These are phyloP conservation scores for Drosophila prostipennis DNA, from an alignment of 2,888 invertebrate species.

Conservation along the genomic window DNA sequence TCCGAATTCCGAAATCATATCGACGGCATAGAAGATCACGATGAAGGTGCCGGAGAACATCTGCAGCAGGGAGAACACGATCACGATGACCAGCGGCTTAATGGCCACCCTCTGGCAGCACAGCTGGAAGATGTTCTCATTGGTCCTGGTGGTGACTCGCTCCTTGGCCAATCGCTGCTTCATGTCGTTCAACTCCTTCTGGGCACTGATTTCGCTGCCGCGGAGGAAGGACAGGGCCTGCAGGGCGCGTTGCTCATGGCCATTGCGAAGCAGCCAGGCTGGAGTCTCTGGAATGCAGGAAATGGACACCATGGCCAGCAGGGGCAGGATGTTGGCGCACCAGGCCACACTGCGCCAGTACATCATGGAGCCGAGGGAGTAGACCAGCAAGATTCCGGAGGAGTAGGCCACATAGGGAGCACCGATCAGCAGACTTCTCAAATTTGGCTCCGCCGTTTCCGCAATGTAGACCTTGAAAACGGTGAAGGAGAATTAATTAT, in stretches of 20 bases:
- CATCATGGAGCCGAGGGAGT: constrained; percentile 88
- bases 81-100: constrained; percentile 90
- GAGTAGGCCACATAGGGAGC: constrained; percentile 91
- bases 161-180: constrained; percentile 87
- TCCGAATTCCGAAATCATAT: constrained; percentile 87
- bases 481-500: neutral
- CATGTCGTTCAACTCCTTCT: constrained; percentile 87
- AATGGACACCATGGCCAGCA: constrained; percentile 87
- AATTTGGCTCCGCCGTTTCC: constrained; percentile 90
- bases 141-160: constrained; percentile 79
- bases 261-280: constrained; percentile 89
- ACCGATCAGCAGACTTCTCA: constrained; percentile 89
- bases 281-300: constrained; percentile 90
- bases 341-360: constrained; percentile 90
- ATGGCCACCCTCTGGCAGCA: constrained; percentile 87
- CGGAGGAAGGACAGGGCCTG: constrained; percentile 87
- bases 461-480: constrained; percentile 88
- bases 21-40: constrained; percentile 91
- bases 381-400: constrained; percentile 90
- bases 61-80: constrained; percentile 89
- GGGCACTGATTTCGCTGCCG: constrained; percentile 86
- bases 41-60: constrained; percentile 91
- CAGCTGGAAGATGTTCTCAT: constrained; percentile 85
- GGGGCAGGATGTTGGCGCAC: constrained; percentile 87
- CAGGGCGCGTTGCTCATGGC: constrained; percentile 85